Base-by-base conservation (phyloP, 2,888 invertebrate genomes). In the Leucania comma region DNA sequence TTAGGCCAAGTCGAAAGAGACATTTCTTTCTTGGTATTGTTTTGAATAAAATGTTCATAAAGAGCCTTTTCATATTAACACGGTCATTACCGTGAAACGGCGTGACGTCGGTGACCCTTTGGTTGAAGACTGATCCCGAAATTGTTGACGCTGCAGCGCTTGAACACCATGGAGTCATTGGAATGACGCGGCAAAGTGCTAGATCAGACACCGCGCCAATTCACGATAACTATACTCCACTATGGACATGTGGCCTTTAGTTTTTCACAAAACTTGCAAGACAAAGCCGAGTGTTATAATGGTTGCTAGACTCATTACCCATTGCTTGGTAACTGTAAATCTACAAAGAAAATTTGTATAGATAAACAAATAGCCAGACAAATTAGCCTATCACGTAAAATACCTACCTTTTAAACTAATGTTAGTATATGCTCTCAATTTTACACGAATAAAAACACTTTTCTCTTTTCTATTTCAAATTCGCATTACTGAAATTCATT, bases 401-500 rank as follows among this genome's bases (percentile, higher is more conserved):
- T 42, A 38, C 10, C 2, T 22, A 54, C 14, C 26, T 22, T 29
- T 60, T 54, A 17, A n/a, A 48, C 54, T 60, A 50, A 24, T 59
- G 59, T 54, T 29, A 70, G 42, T 42, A 61, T 29, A 56, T 24
- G n/a, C 35, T 50, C 24, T 42, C 17, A 46, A 20, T 46, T 75
- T 14, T 22, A 60, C 14, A 42, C 8, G 5, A 57, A 10, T 12
- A 65, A 26, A 48, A 59, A 22, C 35, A 75, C 24, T 26, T 48
- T 48, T 32, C 48, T 42, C 6, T 32, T 50, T 32, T 53, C 10
- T 51, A 9, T 35, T n/a, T 50, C 24, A 63, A 68, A 54, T 9
- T 48, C n/a, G 2, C 46, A 48, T 50, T 64, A 58, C n/a, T 3
- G 26, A 62, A 38, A 50, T 59, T 50, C 17, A 68, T 53, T 70